A percentile compares a stretch with the other conserved stretches of the same genome.
These are phyloP conservation scores for Platyscapa corneri DNA, from an alignment of 1,140 invertebrate genomes.

Conservation along the genomic window DNA sequence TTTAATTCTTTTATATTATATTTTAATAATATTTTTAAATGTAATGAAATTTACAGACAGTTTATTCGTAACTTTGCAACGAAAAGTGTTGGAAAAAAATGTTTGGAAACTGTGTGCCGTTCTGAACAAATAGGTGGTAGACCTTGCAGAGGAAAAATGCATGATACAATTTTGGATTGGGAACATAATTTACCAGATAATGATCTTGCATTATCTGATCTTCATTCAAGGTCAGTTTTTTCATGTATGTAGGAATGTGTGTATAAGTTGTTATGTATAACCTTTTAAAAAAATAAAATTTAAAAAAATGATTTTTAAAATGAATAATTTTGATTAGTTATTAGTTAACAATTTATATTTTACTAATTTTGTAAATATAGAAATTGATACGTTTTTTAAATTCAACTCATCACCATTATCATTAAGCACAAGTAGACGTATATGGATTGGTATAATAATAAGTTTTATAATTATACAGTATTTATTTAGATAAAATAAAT, in stretches of 20 bases:
- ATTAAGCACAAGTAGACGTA: background rate
- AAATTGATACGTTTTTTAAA: background rate
- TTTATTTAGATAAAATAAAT: background rate
- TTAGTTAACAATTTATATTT: background rate
- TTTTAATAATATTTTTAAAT: background rate
- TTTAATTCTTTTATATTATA: slow-evolving; percentile 23
- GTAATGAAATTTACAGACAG: slow-evolving; percentile 77
- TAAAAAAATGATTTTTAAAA: background rate
- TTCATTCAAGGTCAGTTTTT: slow-evolving; percentile 85
- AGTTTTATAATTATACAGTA: background rate
- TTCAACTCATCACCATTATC: background rate
- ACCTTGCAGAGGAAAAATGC: slow-evolving; percentile 88
- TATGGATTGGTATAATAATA: background rate
- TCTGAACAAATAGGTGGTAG: slow-evolving; percentile 78
- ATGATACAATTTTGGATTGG: slow-evolving; percentile 99
- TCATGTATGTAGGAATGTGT: background rate
- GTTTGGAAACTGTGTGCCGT: slow-evolving; percentile 85
- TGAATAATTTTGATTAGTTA: background rate
- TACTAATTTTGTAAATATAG: background rate
- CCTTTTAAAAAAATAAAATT: too few species aligned
- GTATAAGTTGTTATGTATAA: too few species aligned
- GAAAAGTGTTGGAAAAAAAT: slow-evolving; percentile 93
- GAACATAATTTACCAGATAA: slow-evolving; percentile 94
- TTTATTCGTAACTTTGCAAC: slow-evolving; percentile 88
- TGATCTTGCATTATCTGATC: slow-evolving; percentile 89